These are phyloP conservation scores for Sinocyclocheilus anshuiensis DNA, from an alignment of 2,113 vertebrate genomes.

Conservation along the genomic window DNA sequence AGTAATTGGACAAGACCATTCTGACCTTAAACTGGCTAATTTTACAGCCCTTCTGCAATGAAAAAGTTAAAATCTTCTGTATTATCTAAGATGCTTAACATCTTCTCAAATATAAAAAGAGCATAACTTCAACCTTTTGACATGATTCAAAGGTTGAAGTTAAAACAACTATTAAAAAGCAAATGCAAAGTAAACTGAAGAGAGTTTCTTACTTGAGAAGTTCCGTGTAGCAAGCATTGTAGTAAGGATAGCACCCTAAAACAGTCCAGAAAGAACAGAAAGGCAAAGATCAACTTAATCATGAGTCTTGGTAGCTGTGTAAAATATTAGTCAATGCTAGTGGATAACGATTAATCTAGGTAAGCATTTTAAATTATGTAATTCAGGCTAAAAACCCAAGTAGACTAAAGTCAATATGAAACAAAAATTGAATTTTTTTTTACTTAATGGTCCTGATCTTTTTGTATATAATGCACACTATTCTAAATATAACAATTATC, in stretches of 20 bases:
- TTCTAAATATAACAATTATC: not conserved
- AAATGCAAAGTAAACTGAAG: not conserved
- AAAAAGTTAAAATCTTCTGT: not conserved
- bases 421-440: not conserved
- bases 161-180: not conserved
- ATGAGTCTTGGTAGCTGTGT: slow-evolving; percentile 19
- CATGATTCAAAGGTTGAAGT: no score
- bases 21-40: not conserved
- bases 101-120: not conserved
- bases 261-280: not conserved
- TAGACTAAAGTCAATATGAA: not conserved
- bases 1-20: no score
- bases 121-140: not conserved
- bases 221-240: slow-evolving; percentile 98
- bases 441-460: not conserved
- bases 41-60: not conserved
- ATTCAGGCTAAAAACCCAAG: not conserved
- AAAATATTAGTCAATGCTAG: not conserved
- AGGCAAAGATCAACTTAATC: slow-evolving; percentile 4
- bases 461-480: not conserved
- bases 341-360: slow-evolving; percentile 49
- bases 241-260: slow-evolving; percentile 55
- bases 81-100: not conserved
- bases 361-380: not conserved
- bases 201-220: slow-evolving; percentile 88